Conservation (phyloP, 2,797 vertebrate species). For the Apogon talboti region DNA sequence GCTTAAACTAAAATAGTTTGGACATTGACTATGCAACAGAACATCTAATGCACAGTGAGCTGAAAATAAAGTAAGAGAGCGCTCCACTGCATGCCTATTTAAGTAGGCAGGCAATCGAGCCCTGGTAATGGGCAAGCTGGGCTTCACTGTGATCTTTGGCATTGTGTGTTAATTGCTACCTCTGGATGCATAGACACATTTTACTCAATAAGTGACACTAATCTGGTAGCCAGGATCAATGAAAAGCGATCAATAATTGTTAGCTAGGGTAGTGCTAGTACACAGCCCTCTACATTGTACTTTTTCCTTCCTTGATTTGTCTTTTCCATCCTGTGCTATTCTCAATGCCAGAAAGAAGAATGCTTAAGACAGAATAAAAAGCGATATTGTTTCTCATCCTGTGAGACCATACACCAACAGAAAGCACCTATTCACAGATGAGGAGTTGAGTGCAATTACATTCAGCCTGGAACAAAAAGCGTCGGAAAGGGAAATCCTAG, state of each 20-base stretch:
- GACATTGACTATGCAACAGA: constrained; percentile 15
- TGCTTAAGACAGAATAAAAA: constrained; percentile 59
- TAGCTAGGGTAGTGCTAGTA: constrained; percentile 35
- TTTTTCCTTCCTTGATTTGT: constrained; percentile 8
- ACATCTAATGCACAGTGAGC: constrained; percentile 30
- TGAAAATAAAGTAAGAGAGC: constrained; percentile 10
- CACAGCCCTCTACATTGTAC: constrained; percentile 13
- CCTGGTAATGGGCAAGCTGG: constrained; percentile 21
- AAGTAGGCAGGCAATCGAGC: constrained; percentile 28
- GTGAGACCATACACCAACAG: constrained; percentile 43
- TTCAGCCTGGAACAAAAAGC: constrained; percentile 37
- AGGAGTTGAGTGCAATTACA: constrained; percentile 40
- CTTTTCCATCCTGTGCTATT: constrained; percentile 17
- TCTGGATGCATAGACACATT: constrained; percentile 63
- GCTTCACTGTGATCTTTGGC: constrained; percentile 56
- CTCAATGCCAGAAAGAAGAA: constrained; percentile 26
- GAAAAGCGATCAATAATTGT: constrained; percentile 44
- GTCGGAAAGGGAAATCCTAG: constrained; percentile 49
- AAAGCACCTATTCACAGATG: constrained; percentile 58
- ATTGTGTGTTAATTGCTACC: constrained; percentile 59
- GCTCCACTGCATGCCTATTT: constrained; percentile 2
- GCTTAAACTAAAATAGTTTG: constrained; percentile 12
- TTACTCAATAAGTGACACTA: constrained; percentile 28
- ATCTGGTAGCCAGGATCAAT: constrained; percentile 45
- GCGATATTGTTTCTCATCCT: constrained; percentile 38